Conservation (phyloP, 2,797 vertebrate genomes). For the Neomorphus geoffroyi region DNA sequence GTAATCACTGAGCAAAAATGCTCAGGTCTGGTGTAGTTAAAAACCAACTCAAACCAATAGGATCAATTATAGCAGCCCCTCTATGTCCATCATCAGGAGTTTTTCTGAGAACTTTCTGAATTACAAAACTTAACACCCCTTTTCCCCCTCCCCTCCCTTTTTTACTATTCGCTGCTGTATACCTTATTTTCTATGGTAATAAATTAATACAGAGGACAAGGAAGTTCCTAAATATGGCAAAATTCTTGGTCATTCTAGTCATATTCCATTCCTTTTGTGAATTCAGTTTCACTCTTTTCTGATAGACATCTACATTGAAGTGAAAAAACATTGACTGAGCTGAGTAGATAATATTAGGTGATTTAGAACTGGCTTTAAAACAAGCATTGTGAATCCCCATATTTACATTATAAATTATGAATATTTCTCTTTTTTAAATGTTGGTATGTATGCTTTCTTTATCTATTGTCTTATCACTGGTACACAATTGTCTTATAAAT, state of each 20-base stretch:
- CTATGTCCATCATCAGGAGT: not conserved
- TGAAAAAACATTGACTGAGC: not conserved
- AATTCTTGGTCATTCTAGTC: not conserved
- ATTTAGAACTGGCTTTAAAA: not conserved
- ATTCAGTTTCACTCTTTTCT: not conserved
- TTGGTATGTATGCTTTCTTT: not conserved
- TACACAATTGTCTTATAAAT: not conserved
- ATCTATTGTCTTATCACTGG: not conserved
- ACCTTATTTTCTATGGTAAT: not conserved
- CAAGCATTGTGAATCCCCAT: not conserved
- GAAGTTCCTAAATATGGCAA: not conserved
- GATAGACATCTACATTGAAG: not conserved
- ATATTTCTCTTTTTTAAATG: not conserved
- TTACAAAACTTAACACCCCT: not conserved
- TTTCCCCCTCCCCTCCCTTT: fast-evolving
- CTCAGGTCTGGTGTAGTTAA: not conserved
- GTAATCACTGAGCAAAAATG: not conserved
- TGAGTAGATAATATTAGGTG: not conserved
- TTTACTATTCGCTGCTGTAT: not conserved
- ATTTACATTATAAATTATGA: not conserved
- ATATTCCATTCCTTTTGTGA: not conserved
- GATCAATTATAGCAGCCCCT: not conserved
- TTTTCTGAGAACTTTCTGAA: not conserved
- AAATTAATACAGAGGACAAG: not conserved
- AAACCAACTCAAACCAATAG: not conserved